phyloP scores from a whole-genome alignment of 2,888 invertebrate species.

The Daptonema setosum region DNA sequence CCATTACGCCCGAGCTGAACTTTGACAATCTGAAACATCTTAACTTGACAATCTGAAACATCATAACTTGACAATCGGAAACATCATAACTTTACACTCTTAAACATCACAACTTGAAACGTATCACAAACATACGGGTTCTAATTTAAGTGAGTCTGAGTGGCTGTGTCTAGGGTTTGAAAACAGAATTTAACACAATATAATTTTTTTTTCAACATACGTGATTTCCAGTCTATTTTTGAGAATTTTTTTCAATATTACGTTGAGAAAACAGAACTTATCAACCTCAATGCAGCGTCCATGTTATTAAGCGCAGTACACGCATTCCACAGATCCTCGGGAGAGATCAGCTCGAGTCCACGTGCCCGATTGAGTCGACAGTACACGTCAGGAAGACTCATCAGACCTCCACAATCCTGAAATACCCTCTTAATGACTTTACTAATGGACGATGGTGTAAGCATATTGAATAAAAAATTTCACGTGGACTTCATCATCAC shows the following conservation, averaged over 20 bases:
- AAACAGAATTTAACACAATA: too few species aligned
- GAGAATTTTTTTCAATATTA: too few species aligned
- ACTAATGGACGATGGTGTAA: too few species aligned
- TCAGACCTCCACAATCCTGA: conserved; percentile 75
- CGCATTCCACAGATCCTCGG: conserved; percentile 81
- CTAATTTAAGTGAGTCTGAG: too few species aligned
- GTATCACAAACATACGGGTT: too few species aligned
- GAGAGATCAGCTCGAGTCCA: conserved; percentile 79
- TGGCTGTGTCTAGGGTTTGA: too few species aligned
- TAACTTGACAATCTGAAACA: conserved; percentile 45
- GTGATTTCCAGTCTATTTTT: too few species aligned
- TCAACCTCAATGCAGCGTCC: conserved; percentile 29
- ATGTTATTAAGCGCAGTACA: conserved; percentile 38
- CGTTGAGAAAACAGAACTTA: not conserved
- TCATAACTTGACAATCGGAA: conserved; percentile 45
- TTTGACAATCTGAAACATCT: conserved; percentile 44
- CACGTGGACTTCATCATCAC: too few species aligned
- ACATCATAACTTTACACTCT: conserved; percentile 41
- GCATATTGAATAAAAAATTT: too few species aligned
- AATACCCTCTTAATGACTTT: conserved; percentile 8
- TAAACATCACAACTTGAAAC: conserved; percentile 33
- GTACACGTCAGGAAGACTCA: conserved; percentile 85
- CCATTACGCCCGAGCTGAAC: conserved; percentile 86
- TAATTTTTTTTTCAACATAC: too few species aligned
- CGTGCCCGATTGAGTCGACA: conserved; percentile 87